These are phyloP conservation scores for Epicampocera succincta DNA, from an alignment of 2,888 invertebrate genomes.

Conservation along the genomic window DNA sequence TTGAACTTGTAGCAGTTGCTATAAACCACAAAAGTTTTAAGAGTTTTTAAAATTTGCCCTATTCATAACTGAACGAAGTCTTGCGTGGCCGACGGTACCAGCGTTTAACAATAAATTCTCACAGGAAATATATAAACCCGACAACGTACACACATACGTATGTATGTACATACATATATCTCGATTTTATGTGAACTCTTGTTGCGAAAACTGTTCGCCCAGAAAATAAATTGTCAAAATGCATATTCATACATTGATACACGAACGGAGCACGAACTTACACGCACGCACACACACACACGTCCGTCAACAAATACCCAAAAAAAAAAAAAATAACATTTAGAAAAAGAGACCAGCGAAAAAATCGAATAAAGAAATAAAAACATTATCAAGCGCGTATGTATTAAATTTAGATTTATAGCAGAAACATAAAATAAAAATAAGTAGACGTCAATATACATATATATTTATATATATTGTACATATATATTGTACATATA, in stretches of 20 bases:
- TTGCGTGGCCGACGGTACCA: no score
- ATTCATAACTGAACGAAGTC: no score
- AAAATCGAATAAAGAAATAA: conserved; percentile 9
- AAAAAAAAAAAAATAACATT: no score
- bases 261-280: background rate
- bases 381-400: conserved; percentile 18
- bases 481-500: no score
- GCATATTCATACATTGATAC: conserved; percentile 59
- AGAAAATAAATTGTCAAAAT: conserved; percentile 51
- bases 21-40: no score
- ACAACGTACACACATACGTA: no score
- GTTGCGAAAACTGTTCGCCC: conserved; percentile 57
- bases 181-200: conserved; percentile 6
- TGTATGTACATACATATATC: background rate
- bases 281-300: background rate
- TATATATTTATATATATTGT: background rate
- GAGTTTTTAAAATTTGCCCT: no score
- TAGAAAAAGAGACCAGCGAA: background rate
- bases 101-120: no score
- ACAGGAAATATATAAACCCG: conserved; percentile 4
- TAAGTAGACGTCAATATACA: background rate
- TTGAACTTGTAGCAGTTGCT: no score
- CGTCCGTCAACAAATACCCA: no score
- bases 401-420: conserved; percentile 42
- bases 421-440: conserved; percentile 12